Percentiles rank a stretch among this genome's conserved stretches.
phyloP scores from a whole-genome alignment of 92 coral and sea anemone species.

The Ricordea florida region DNA sequence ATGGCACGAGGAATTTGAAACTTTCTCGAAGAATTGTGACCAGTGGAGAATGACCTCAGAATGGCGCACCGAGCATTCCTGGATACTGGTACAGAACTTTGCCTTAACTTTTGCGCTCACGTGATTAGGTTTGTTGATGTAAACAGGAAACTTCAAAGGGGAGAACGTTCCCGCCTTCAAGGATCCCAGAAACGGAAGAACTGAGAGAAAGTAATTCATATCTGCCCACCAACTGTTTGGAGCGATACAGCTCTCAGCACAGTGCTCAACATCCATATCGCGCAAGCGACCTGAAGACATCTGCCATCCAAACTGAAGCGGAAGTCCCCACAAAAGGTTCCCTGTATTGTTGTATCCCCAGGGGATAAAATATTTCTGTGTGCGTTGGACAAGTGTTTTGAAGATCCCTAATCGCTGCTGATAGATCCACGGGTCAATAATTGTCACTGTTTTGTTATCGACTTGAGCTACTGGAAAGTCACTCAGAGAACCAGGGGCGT shows the following conservation, averaged over 20 bases:
- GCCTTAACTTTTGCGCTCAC: constrained; percentile 42
- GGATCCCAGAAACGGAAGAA: constrained; percentile 82
- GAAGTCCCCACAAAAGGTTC: constrained; percentile 85
- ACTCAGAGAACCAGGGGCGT: constrained; percentile 47
- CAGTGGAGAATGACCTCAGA: constrained; percentile 57
- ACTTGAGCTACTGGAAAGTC: constrained; percentile 67
- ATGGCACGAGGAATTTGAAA: no score
- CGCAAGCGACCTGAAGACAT: constrained; percentile 66
- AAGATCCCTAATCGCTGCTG: constrained; percentile 70
- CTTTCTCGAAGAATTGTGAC: constrained; percentile 61
- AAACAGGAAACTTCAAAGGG: constrained; percentile 35
- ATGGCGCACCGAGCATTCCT: constrained; percentile 53
- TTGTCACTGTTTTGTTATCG: constrained; percentile 26
- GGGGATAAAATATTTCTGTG: constrained; percentile 53
- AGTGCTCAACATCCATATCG: neutral
- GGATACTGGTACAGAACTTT: constrained; percentile 68
- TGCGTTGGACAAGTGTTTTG: constrained; percentile 55
- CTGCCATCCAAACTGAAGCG: constrained; percentile 91
- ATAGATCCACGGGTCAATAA: constrained; percentile 78
- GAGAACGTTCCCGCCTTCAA: constrained; percentile 70
- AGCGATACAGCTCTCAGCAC: constrained; percentile 7
- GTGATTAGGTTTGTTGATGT: constrained; percentile 50
- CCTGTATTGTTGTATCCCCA: constrained; percentile 91
- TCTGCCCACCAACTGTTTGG: constrained; percentile 93
- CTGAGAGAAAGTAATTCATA: constrained; percentile 83